Base-by-base conservation (phyloP, 2,797 vertebrate genomes). In the Eospalax fontanierii region DNA sequence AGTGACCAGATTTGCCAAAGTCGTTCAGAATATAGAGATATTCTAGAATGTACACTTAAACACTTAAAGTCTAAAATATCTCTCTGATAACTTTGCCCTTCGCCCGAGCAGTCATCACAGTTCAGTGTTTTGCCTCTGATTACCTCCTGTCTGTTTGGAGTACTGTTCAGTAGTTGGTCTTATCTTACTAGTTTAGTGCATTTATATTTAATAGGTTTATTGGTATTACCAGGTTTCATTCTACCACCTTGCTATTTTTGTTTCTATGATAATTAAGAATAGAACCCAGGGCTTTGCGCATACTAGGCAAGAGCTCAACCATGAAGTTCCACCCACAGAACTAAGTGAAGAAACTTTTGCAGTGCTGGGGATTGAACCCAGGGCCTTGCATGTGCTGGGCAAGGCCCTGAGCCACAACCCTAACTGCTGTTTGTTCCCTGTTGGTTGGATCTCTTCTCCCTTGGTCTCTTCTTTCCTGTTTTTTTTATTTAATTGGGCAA, bases 401-500 rank as follows among this genome's bases (percentile, higher is more conserved):
- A 75, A 61, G 30, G 38, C 24, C 33, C 22, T 6, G 57, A 87
- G 54, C 24, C 19, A 28, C 30, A 35, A 19, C 40, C 24, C 33
- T 18, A 40, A 33, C 9, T 38, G 43, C 87, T 14, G 2, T 86
- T 65, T 90, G 24, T 61, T 89, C 93, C 59, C 75, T 26, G 8
- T 46, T 80, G 38, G 9, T 46, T 21, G 4, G 18, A 40, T 21
- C 43, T 65, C 2, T 65, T 71, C 33, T 90, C 70, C 59, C 4
- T 76, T 43, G 22, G 24, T 83, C 83, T 87, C 18, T 63, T 40
- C 28, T 65, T 84, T 73, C 35, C 38, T 87, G 2, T 33, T 12
- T 70, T 71, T 54, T 83, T 50, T 70, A 28, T 80, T 22, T 63
- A 94, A 76, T 80, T 71, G 94, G 63, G 57, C 57, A 59, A 59